Evolutionary conservation across 2,797 vertebrate genomes (phyloP), one percentile per base, ranked within the genome.

Genomic region (Phrynocephalus guinanensis): DNA sequence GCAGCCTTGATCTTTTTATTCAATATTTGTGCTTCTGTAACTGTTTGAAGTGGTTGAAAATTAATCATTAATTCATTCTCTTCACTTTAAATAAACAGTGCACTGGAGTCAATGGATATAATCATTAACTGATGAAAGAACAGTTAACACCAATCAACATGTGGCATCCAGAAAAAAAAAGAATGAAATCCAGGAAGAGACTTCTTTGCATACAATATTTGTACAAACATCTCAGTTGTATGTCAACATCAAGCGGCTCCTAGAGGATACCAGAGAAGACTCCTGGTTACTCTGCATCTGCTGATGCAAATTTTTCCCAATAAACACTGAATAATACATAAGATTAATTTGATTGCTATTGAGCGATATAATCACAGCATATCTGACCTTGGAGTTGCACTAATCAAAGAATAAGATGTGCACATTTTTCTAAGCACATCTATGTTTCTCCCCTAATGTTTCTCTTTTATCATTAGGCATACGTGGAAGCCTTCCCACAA

Each of bases 281-380:
- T 93, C 91, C 87, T 91, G 92, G 86, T 91, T 89, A 90, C 92
- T 92, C 94, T 89, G 56, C 16, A 63, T 88, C 91, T 87, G 0
- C 92, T 93, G n/a, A 91, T 86, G 94, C 92, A 93, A 93, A 94
- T 94, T 89, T 92, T 73, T 92, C 91, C 91, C 93, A 93, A 93
- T 94, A 94, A 95, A 94, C 90, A 92, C 94, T 96, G 94, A 96
- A 96, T 96, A 95, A 96, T 95, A 94, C 95, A 96, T 95, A 85
- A 88, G 91, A 68, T 91, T 94, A 95, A 96, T 95, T 94, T 93
- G 92, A 94, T 95, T 94, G 92, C 90, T 94, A 95, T 95, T 93
- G 95, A 95, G 93, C 92, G 88, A 20, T 91, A 89, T 87, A 93
- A 91, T 93, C 38, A 63, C 60, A 63, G 90, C 87, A 56, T 86